phyloP scores from a whole-genome alignment of 2,888 invertebrate genomes.

The Eueremaeus valkanovi region DNA sequence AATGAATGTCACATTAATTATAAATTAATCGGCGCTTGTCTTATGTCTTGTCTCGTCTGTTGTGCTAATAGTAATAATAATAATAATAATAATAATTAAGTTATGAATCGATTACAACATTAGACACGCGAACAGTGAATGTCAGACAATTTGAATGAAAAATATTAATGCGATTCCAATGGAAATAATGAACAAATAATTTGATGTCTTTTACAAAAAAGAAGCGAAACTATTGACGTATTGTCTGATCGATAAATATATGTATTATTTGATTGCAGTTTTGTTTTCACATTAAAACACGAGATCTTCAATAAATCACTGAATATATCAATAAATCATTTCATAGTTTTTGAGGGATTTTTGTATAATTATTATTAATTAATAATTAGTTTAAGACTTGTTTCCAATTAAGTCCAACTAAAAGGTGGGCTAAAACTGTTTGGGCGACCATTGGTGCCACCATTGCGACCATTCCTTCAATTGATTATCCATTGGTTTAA shows the following conservation, averaged over 20 bases:
- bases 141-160: constrained; percentile 13
- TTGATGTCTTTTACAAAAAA: constrained; percentile 33
- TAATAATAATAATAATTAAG: constrained; percentile 17
- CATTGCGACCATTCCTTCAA: constrained; percentile 1
- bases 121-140: constrained; percentile 16
- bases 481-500: constrained; percentile 10
- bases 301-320: constrained; percentile 33
- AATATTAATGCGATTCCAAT: not conserved
- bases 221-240: constrained; percentile 1
- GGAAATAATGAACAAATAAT: constrained; percentile 5
- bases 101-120: not conserved
- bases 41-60: not conserved
- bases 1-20: constrained; percentile 5
- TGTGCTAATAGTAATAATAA: not conserved
- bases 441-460: no score
- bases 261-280: constrained; percentile 27
- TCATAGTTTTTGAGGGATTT: constrained; percentile 25
- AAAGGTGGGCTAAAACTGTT: constrained; percentile 31
- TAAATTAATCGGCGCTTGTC: constrained; percentile 24
- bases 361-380: constrained; percentile 17
- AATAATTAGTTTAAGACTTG: constrained; percentile 9
- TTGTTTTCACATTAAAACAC: constrained; percentile 27
- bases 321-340: not conserved
- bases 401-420: constrained; percentile 3
- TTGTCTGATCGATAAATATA: constrained; percentile 32